Conservation (phyloP, 37 sponge, comb jelly and placozoan species). For the Petrosia ficiformis region DNA sequence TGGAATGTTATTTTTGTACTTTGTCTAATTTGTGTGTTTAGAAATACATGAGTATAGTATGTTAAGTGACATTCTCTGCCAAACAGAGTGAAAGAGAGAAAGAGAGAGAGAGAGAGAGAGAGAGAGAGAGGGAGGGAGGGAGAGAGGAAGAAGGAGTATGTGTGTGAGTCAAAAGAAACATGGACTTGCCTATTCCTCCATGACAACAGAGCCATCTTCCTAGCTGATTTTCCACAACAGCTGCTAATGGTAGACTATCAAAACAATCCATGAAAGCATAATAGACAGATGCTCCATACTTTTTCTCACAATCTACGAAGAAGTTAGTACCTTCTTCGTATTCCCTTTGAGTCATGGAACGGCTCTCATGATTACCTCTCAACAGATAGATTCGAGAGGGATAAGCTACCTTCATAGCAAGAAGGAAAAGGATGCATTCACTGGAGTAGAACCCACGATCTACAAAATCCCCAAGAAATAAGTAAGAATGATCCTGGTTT, state of each 20-base stretch:
- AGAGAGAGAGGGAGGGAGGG: neutral
- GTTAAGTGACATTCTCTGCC: neutral
- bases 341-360: constrained; percentile 54
- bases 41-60: neutral
- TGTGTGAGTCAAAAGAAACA: neutral
- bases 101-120: neutral
- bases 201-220: constrained; percentile 65
- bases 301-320: constrained; percentile 41
- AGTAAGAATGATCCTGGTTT: constrained; percentile 23
- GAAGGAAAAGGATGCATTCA: constrained; percentile 54
- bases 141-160: neutral
- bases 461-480: constrained; percentile 84
- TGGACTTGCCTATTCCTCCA: constrained; percentile 55
- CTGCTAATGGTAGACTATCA: constrained; percentile 52
- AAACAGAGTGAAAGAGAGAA: neutral
- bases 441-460: constrained; percentile 64
- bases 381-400: constrained; percentile 50
- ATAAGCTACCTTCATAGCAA: constrained; percentile 55
- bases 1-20: no score
- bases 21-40: no score
- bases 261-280: constrained; percentile 42
- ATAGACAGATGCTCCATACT: constrained; percentile 38
- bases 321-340: constrained; percentile 64
- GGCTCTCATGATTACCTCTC: constrained; percentile 79
- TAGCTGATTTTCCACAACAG: constrained; percentile 18